These are phyloP conservation scores for Hippocampus kuda DNA, from an alignment of 2,797 vertebrate genomes.

Conservation along the genomic window DNA sequence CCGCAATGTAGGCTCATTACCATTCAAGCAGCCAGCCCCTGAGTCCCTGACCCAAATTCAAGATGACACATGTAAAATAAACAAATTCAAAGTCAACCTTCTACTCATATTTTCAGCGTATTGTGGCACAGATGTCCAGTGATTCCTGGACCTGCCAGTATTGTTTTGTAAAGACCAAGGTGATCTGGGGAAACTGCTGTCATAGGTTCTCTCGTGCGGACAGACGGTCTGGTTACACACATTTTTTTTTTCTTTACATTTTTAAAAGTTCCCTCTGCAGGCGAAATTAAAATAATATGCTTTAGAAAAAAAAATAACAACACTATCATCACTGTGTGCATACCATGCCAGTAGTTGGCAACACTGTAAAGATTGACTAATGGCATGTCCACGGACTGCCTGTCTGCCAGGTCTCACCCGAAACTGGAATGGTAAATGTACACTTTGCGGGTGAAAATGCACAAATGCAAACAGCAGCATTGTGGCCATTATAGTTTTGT, in stretches of 20 bases:
- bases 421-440: no score
- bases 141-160: constrained; percentile 20
- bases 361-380: background rate
- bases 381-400: background rate
- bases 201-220: constrained; percentile 19
- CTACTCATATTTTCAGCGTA: constrained; percentile 22
- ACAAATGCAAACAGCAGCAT: no score
- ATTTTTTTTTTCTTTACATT: background rate
- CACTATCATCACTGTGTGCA: background rate
- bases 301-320: background rate
- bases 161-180: constrained; percentile 10
- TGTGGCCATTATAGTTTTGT: no score
- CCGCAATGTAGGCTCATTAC: constrained; percentile 40
- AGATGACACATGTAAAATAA: constrained; percentile 47
- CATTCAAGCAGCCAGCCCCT: constrained; percentile 38
- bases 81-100: constrained; percentile 41
- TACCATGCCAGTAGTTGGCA: background rate
- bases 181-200: constrained; percentile 28
- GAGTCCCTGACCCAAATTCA: constrained; percentile 53
- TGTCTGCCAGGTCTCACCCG: no score
- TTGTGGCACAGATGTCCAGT: constrained; percentile 6
- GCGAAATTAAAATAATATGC: background rate
- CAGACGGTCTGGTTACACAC: constrained; percentile 27
- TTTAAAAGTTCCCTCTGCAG: background rate
- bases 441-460: no score